These are phyloP conservation scores for Bombus picipes DNA, from an alignment of 1,140 invertebrate species.

Conservation along the genomic window DNA sequence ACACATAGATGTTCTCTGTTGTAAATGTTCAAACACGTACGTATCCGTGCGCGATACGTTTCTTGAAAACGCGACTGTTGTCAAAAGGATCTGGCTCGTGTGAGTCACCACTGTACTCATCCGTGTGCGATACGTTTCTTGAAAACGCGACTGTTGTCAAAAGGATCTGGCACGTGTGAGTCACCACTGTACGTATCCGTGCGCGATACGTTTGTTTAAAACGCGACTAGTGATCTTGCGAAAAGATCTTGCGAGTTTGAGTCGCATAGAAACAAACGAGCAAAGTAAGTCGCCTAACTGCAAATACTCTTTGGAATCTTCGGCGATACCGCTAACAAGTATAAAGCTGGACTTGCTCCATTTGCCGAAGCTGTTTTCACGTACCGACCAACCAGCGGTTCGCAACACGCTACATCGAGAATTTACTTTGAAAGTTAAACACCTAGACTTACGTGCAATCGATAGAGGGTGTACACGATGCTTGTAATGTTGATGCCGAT, in stretches of 20 bases:
- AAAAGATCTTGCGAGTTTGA: neutral
- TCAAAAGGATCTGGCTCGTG: too few species aligned
- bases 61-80: too few species aligned
- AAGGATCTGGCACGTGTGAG: fast-evolving
- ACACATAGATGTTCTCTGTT: too few species aligned
- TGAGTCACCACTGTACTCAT: too few species aligned
- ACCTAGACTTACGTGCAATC: conserved; percentile 20
- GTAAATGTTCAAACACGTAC: too few species aligned
- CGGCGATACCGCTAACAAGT: conserved; percentile 11
- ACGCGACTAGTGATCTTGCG: neutral
- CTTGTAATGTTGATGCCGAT: neutral
- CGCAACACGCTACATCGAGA: neutral
- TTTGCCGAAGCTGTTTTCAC: conserved; percentile 11
- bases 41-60: too few species aligned
- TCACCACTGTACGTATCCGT: too few species aligned
- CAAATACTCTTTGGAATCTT: conserved; percentile 3
- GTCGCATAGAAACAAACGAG: neutral
- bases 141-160: too few species aligned
- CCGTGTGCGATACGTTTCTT: too few species aligned
- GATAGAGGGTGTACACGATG: neutral
- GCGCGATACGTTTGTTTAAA: neutral
- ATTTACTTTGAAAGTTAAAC: conserved; percentile 31
- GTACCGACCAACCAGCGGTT: neutral
- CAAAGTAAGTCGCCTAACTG: conserved; percentile 7
- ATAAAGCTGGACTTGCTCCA: conserved; percentile 31